Conservation (phyloP, 2,888 invertebrate species). For the Synanthedon formicaeformis region DNA sequence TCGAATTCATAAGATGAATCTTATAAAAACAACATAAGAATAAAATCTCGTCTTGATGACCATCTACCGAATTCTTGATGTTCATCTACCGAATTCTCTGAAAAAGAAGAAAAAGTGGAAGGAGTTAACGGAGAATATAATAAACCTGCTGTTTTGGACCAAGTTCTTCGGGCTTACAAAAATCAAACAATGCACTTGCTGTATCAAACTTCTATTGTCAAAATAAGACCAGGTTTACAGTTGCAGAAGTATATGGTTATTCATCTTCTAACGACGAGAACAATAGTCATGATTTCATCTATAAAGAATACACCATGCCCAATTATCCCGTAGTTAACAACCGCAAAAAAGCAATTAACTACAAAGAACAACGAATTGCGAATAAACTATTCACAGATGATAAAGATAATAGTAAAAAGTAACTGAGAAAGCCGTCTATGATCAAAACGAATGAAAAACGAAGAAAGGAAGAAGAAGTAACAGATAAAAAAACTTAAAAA, state of each 20-base stretch:
- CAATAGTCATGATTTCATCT: background rate
- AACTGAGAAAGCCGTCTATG: no score
- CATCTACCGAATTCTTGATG: background rate
- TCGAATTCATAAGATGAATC: background rate
- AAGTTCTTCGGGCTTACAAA: background rate
- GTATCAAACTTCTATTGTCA: background rate
- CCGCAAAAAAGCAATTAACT: slow-evolving; percentile 3
- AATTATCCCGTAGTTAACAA: slow-evolving; percentile 2
- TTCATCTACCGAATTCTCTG: background rate
- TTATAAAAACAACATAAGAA: background rate
- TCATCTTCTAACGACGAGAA: slow-evolving; percentile 2
- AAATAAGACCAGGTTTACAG: background rate
- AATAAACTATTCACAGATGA: slow-evolving; percentile 3
- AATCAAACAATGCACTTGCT: no score
- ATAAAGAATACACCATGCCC: background rate
- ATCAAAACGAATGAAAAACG: no score
- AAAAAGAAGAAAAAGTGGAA: background rate
- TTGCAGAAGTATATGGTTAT: background rate
- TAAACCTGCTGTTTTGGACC: background rate
- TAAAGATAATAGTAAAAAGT: slow-evolving; percentile 4
- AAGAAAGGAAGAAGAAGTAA: slow-evolving; percentile 1
- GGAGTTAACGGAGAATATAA: background rate
- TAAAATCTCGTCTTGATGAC: no score
- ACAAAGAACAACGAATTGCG: slow-evolving; percentile 3
- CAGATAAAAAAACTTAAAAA: no score